Evolutionary conservation across 2,113 vertebrate species (phyloP).

Genomic region (Podarcis muralis): DNA sequence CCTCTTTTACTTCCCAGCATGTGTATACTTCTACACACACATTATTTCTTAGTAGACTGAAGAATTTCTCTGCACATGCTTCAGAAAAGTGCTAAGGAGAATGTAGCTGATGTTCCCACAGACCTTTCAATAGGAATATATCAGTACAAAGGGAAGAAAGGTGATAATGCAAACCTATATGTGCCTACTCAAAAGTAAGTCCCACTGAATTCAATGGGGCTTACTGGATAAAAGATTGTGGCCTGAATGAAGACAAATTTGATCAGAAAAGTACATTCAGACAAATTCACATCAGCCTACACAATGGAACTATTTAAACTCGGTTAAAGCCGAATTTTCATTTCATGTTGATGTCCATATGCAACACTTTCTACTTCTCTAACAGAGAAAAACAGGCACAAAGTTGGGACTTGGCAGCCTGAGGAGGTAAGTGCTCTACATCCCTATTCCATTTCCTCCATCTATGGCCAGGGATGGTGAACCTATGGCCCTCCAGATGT

Average conservation of each 20-base stretch:
- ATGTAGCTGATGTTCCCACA: conserved; percentile 41
- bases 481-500: neutral
- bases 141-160: conserved; percentile 36
- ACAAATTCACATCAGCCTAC: conserved; percentile 25
- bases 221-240: neutral
- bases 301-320: neutral
- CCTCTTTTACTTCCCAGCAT: neutral
- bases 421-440: neutral
- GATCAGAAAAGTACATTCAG: conserved; percentile 31
- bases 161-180: neutral
- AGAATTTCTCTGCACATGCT: conserved; percentile 25
- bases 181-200: neutral
- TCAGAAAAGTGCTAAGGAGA: conserved; percentile 58
- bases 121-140: conserved; percentile 57
- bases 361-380: neutral
- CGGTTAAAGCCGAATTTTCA: conserved; percentile 11
- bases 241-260: conserved; percentile 45
- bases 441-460: neutral
- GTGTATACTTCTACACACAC: conserved; percentile 13
- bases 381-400: neutral
- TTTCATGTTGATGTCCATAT: neutral
- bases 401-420: no score
- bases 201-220: neutral
- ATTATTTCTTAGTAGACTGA: conserved; percentile 38
- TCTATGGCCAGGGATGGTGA: neutral